Evolutionary conservation across 2,888 invertebrate species (phyloP).

Genomic region (Adineta ricciae): DNA sequence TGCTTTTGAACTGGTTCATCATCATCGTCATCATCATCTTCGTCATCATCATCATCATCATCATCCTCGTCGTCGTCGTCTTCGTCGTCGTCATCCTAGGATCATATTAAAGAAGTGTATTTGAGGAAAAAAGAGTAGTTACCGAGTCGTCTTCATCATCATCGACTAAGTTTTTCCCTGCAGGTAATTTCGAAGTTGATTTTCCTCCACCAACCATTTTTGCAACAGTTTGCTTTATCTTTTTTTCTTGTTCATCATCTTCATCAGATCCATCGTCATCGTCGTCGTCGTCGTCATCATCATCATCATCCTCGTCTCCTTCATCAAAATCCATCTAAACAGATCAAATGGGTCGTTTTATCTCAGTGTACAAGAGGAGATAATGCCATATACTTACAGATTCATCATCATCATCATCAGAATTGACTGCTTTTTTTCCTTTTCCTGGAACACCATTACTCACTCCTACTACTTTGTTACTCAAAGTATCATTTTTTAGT

Average conservation of each 20-base stretch:
- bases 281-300: not conserved
- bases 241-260: conserved; percentile 6
- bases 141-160: not conserved
- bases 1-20: not conserved
- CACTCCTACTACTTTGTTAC: not conserved
- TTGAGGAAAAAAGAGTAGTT: not conserved
- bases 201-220: conserved; percentile 6
- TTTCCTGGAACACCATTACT: not conserved
- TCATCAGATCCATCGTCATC: not conserved
- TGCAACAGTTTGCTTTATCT: not conserved
- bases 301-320: not conserved
- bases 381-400: not conserved
- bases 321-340: not conserved
- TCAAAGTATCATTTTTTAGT: not conserved
- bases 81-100: not conserved
- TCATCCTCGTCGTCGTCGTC: not conserved
- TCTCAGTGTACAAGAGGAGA: not conserved
- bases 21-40: not conserved
- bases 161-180: not conserved
- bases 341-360: not conserved
- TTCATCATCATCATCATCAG: not conserved
- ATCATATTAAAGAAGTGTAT: not conserved
- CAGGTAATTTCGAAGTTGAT: not conserved
- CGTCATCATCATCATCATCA: not conserved
- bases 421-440: not conserved